Percentiles rank a stretch among this genome's conserved stretches.
Conservation (phyloP, 2,113 vertebrate species). For the Siniperca chuatsi region DNA sequence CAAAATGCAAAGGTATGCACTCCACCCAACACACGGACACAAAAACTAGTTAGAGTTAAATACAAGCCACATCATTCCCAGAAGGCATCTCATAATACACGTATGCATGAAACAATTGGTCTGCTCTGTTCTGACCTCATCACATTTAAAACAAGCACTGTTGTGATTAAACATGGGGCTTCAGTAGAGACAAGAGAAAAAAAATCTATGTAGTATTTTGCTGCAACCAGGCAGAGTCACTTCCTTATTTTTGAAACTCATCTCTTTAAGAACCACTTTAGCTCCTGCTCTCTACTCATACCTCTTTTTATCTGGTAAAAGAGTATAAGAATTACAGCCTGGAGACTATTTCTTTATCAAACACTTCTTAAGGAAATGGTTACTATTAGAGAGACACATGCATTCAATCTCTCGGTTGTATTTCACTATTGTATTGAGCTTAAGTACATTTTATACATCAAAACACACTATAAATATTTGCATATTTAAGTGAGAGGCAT, state of each 20-base stretch:
- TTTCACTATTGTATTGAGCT: background rate
- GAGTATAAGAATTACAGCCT: background rate
- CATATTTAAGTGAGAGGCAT: background rate
- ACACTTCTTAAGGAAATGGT: background rate
- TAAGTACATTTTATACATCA: background rate
- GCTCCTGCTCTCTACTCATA: background rate
- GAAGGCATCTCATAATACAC: slow-evolving; percentile 29
- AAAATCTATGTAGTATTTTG: slow-evolving; percentile 15
- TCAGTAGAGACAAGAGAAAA: background rate
- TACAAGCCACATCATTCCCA: slow-evolving; percentile 34
- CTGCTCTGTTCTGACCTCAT: slow-evolving; percentile 34
- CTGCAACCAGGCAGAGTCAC: background rate
- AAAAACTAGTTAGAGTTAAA: slow-evolving; percentile 23
- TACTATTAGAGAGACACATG: slow-evolving; percentile 1
- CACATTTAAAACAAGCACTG: slow-evolving; percentile 8
- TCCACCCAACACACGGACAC: background rate
- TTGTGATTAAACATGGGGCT: slow-evolving; percentile 16
- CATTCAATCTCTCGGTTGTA: background rate
- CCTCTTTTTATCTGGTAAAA: background rate
- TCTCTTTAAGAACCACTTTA: slow-evolving; percentile 22
- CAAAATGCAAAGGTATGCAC: slow-evolving; percentile 12
- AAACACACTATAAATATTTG: background rate
- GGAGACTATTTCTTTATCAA: background rate
- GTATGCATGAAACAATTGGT: slow-evolving; percentile 38
- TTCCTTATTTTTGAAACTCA: slow-evolving; percentile 7